Evolutionary conservation across 30 jellyfish, hydroid and myxozoan genomes (phyloP).

Genomic region (Sanderia malayensis): DNA sequence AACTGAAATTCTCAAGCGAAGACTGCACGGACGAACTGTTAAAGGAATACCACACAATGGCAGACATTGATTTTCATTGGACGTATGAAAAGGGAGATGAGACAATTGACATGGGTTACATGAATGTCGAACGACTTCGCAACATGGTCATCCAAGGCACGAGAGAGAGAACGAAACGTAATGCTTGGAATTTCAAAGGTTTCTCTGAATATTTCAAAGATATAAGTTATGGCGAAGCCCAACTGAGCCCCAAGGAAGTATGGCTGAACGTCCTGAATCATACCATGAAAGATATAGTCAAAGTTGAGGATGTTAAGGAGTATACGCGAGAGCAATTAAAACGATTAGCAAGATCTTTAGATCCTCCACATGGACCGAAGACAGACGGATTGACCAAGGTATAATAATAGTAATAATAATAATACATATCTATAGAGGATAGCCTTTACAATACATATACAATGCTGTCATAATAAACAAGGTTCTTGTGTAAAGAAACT

Average conservation of each 20-base stretch:
- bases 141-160: constrained; percentile 5
- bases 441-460: too few species aligned
- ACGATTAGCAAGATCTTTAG: constrained; percentile 56
- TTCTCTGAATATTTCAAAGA: constrained; percentile 12
- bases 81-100: constrained; percentile 85
- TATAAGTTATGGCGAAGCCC: constrained; percentile 45
- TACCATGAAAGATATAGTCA: constrained; percentile 20
- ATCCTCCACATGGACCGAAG: constrained; percentile 85
- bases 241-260: constrained; percentile 21
- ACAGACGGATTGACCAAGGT: constrained; percentile 77
- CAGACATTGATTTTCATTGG: constrained; percentile 89
- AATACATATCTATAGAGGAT: too few species aligned
- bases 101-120: constrained; percentile 88
- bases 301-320: background rate
- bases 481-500: too few species aligned
- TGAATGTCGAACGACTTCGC: constrained; percentile 70
- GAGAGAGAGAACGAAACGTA: constrained; percentile 18
- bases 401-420: too few species aligned
- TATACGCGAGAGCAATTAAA: constrained; percentile 58
- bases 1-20: constrained; percentile 61
- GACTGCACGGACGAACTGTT: constrained; percentile 62
- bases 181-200: constrained; percentile 16
- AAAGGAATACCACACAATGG: constrained; percentile 76
- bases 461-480: too few species aligned
- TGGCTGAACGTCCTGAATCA: constrained; percentile 41